Base-by-base conservation (phyloP, 1,140 invertebrate species). In the Drosophila teissieri region DNA sequence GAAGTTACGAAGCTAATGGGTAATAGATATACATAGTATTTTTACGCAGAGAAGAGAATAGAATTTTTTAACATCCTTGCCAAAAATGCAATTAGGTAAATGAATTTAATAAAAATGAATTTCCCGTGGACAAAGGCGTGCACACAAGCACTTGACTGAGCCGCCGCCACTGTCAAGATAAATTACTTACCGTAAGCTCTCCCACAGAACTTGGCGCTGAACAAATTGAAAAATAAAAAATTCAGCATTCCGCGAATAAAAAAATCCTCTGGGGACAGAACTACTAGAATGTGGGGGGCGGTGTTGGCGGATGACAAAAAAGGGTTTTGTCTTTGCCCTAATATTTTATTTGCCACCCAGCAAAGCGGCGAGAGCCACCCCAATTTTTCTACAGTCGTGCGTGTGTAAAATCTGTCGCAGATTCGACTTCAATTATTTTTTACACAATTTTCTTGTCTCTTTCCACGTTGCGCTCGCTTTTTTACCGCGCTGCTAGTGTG, bases 391-490 rank as follows among this genome's bases (percentile, higher is more conserved):
- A 34, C 36, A n/a, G 45, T n/a, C 34, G 82, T 81, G 82, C 64
- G 76, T 88, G 55, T 68, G 68, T 55, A 73, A 82, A 79, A 88
- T 89, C 72, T 88, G 79, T 88, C 75, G 58, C 84, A 57, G 75
- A 75, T 68, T 89, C 83, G 75, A 60, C 83, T 88, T 89, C 80
- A 88, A 88, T 88, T 88, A 88, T 89, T 83, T 89, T 86, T 89
- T 80, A 89, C 72, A 89, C 75, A 82, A 80, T 89, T 80, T 79
- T 82, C 63, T 57, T 83, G 74, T 79, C 79, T 86, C 67, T 84
- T 69, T 85, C 56, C 57, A 51, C 54, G 62, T 53, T 44, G 69
- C n/a, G 57, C 62, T 74, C 36, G 62, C 67, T 75, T 79, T 65
- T 70, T 73, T 64, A 60, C 31, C 7, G 10, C 31, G 31, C 2